Conservation (phyloP, 2,113 vertebrate genomes). For the Pogona vitticeps region DNA sequence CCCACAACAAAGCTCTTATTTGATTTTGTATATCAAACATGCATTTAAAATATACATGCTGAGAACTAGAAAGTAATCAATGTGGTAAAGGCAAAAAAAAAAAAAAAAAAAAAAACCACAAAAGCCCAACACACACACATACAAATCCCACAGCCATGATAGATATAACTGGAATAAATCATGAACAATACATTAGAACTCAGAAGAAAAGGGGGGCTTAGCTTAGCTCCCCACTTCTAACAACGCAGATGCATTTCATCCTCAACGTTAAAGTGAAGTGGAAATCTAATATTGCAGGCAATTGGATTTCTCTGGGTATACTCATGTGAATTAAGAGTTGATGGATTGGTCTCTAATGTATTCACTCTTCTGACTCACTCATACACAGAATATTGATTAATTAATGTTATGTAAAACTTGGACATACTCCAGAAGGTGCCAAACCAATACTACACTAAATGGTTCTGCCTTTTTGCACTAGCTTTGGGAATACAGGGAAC, state of each 20-base stretch:
- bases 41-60: background rate
- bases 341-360: constrained; percentile 58
- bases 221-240: background rate
- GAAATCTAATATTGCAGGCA: constrained; percentile 50
- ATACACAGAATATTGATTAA: constrained; percentile 50
- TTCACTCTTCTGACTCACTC: constrained; percentile 50
- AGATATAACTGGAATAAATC: background rate
- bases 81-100: background rate
- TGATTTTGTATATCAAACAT: constrained; percentile 2
- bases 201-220: constrained; percentile 25
- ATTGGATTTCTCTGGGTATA: constrained; percentile 56
- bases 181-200: constrained; percentile 36
- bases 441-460: constrained; percentile 21
- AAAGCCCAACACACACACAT: no score
- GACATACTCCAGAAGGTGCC: constrained; percentile 24
- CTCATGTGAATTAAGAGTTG: constrained; percentile 60
- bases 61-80: background rate
- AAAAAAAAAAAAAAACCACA: no score
- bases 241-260: constrained; percentile 34
- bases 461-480: constrained; percentile 10
- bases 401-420: constrained; percentile 26
- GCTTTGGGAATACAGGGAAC: background rate
- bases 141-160: background rate
- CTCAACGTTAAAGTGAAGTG: constrained; percentile 43
- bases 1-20: background rate